Conservation (phyloP, 2,797 vertebrate species). For the Galaxias olidus region DNA sequence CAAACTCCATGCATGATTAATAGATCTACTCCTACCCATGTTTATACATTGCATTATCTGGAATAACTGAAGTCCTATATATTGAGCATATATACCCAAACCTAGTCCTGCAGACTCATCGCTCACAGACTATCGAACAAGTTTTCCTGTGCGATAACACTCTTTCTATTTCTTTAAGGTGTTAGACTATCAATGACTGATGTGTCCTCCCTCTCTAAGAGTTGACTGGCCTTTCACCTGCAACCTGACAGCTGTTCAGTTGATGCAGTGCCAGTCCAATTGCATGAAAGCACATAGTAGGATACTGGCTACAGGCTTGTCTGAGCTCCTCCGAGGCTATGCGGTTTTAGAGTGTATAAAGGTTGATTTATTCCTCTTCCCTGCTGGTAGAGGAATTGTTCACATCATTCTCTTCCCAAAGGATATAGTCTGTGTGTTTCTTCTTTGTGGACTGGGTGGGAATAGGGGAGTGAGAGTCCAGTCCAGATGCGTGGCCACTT, state of each 20-base stretch:
- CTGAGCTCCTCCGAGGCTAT: slow-evolving; percentile 37
- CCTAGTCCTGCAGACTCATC: too few relatives aligned
- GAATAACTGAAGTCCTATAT: slow-evolving; percentile 31
- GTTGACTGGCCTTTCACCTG: slow-evolving; percentile 72
- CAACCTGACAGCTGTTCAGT: slow-evolving; percentile 65
- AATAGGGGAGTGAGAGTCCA: slow-evolving; percentile 28
- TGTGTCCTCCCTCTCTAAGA: slow-evolving; percentile 47
- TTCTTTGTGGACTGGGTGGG: slow-evolving; percentile 24
- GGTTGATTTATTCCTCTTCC: slow-evolving; percentile 37
- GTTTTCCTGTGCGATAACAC: not conserved
- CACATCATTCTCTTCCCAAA: slow-evolving; percentile 21
- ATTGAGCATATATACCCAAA: not conserved
- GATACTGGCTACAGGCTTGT: slow-evolving; percentile 9
- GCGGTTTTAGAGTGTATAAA: slow-evolving; percentile 40
- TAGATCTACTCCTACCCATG: not conserved
- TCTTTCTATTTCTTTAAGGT: slow-evolving; percentile 50
- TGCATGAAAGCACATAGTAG: slow-evolving; percentile 37
- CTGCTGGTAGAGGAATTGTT: slow-evolving; percentile 42
- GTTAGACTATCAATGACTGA: slow-evolving; percentile 67
- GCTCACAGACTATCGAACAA: too few relatives aligned
- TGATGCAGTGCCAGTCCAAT: slow-evolving; percentile 42
- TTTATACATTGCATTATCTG: slow-evolving; percentile 56
- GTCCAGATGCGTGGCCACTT: slow-evolving; percentile 43
- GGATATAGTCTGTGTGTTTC: slow-evolving; percentile 34
- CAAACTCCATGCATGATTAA: slow-evolving; percentile 2